Base-by-base conservation (phyloP, 2,888 invertebrate genomes). In the Choristoneura rosaceana region DNA sequence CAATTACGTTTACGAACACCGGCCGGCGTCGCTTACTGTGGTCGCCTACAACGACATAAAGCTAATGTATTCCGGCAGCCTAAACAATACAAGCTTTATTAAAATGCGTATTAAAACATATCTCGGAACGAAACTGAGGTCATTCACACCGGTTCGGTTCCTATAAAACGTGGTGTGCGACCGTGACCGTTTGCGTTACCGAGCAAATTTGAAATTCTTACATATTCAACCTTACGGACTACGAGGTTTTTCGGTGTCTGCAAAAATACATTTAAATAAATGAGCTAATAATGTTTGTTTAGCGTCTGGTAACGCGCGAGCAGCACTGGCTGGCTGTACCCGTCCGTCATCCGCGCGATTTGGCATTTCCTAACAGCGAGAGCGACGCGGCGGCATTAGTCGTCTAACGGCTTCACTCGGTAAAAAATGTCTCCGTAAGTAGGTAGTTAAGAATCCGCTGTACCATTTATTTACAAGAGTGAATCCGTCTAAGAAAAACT, bases 391-490 rank as follows among this genome's bases (percentile, higher is more conserved):
- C 77, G 74, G 84, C 84, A 86, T 86, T 86, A 77, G 33, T 34
- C 80, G 79, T 71, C 85, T 90, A 90, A 89, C 90, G 88, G 89
- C 85, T 78, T 74, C 80, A 79, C 78, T 70, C 77, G 76, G 82
- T 89, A 89, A 91, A 91, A 89, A 92, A 88, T 91, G 90, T 90
- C 90, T 81, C 86, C 91, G 91, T 91, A 92, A 92, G 92, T 89
- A 92, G 91, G 89, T 91, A 92, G 92, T 92, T 92, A 90, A 90
- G 86, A 90, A 90, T 90, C 86, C 87, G 85, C 86, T 89, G 90
- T 91, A 91, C 91, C 91, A 92, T 92, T 91, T 92, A 92, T 93
- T 92, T 89, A 92, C 90, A 92, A 92, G 90, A 92, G 89, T 88
- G 90, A 88, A 90, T 89, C 87, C 86, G 88, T 90, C 90, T 90